A percentile compares a stretch with the other conserved stretches of the same genome.
These are phyloP conservation scores for Typhlomys cinereus DNA, from an alignment of 2,113 vertebrate species.

Conservation along the genomic window DNA sequence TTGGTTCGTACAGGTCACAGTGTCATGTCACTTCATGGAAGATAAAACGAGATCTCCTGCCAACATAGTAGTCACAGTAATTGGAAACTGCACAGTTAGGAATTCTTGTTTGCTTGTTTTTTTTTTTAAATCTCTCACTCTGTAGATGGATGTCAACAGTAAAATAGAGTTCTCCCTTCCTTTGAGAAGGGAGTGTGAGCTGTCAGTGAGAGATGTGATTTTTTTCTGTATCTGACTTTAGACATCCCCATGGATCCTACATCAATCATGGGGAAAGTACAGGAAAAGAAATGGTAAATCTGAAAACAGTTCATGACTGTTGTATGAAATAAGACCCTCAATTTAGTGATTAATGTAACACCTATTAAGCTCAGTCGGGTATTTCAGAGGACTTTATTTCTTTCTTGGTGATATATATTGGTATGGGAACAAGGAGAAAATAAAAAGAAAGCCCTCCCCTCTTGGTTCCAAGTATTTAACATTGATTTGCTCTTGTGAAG, in stretches of 20 bases:
- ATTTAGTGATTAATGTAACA: background rate
- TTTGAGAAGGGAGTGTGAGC: background rate
- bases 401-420: background rate
- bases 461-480: background rate
- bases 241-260: background rate
- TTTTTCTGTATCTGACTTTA: background rate
- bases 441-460: background rate
- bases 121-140: background rate
- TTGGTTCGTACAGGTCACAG: background rate
- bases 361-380: background rate
- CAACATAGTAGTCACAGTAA: background rate
- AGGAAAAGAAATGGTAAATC: background rate
- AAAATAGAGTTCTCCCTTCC: background rate
- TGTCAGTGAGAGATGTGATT: background rate
- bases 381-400: background rate
- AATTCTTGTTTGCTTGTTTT: background rate
- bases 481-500: background rate
- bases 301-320: background rate
- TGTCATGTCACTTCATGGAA: slow-evolving; percentile 42
- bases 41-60: slow-evolving; percentile 37
- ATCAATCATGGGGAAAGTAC: background rate
- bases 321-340: background rate
- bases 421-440: background rate
- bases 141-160: background rate
- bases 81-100: slow-evolving; percentile 11